Evolutionary conservation across 2,113 vertebrate genomes (phyloP).

Genomic region (Apus apus): DNA sequence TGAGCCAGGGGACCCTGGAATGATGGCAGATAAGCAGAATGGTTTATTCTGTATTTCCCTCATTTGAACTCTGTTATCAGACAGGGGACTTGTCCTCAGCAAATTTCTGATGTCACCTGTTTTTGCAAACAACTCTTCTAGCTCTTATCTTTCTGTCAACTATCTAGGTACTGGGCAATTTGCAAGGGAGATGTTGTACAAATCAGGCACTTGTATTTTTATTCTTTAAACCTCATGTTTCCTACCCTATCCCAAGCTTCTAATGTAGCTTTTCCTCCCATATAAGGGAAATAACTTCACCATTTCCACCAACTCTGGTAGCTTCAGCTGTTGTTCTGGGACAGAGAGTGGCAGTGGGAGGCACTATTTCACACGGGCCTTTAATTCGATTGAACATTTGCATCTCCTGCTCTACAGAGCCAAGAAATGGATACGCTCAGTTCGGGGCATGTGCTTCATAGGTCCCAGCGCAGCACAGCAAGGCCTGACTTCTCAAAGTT

Average conservation of each 20-base stretch:
- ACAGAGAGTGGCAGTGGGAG: not conserved
- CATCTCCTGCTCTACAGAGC: not conserved
- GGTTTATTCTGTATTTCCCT: conserved; percentile 63
- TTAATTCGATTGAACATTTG: not conserved
- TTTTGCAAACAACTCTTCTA: not conserved
- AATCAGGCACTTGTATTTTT: not conserved
- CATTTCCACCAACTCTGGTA: not conserved
- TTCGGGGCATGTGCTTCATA: not conserved
- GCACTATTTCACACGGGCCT: not conserved
- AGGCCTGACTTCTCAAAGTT: not conserved
- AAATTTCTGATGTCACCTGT: not conserved
- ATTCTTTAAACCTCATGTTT: not conserved
- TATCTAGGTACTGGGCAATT: not conserved
- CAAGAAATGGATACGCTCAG: not conserved
- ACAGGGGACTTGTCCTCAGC: conserved; percentile 35
- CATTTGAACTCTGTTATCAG: conserved; percentile 59
- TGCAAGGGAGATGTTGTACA: not conserved
- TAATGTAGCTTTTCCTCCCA: not conserved
- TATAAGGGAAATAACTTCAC: not conserved
- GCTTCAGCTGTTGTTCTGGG: not conserved
- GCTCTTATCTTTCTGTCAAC: not conserved
- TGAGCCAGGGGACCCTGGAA: conserved; percentile 18
- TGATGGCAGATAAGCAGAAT: conserved; percentile 28
- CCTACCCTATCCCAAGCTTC: not conserved
- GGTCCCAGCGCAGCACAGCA: not conserved